Evolutionary conservation across 2,113 vertebrate species (phyloP).

Genomic region (Acrocephalus arundinaceus): DNA sequence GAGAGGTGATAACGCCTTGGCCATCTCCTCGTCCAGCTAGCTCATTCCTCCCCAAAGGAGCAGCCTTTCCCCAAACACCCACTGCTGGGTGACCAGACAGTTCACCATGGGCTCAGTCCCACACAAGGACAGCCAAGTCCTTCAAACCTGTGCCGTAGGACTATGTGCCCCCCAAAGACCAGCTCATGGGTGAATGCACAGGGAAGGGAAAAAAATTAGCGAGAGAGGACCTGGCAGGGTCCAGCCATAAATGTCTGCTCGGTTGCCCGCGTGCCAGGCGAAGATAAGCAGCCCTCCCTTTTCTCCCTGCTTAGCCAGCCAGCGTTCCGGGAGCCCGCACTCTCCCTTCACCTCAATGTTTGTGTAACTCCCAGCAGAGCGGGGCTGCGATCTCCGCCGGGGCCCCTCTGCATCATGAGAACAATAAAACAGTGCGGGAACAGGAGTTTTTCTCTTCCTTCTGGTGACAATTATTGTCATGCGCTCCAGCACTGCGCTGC

Average conservation of each 20-base stretch:
- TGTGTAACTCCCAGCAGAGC: neutral
- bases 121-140: neutral
- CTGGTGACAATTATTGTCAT: neutral
- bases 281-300: neutral
- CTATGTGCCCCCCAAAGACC: neutral
- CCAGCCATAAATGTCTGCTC: neutral
- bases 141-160: neutral
- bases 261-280: neutral
- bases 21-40: neutral
- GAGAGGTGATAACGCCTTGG: neutral
- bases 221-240: neutral
- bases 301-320: neutral
- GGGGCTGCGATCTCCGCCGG: neutral
- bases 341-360: neutral
- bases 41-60: neutral
- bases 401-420: neutral
- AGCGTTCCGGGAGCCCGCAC: neutral
- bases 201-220: neutral
- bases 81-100: neutral
- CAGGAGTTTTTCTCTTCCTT: neutral
- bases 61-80: neutral
- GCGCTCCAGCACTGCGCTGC: neutral
- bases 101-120: neutral
- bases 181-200: neutral
- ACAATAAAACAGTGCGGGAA: conserved; percentile 21